phyloP scores from a whole-genome alignment of 2,888 invertebrate genomes.

The Cepaea hortensis region DNA sequence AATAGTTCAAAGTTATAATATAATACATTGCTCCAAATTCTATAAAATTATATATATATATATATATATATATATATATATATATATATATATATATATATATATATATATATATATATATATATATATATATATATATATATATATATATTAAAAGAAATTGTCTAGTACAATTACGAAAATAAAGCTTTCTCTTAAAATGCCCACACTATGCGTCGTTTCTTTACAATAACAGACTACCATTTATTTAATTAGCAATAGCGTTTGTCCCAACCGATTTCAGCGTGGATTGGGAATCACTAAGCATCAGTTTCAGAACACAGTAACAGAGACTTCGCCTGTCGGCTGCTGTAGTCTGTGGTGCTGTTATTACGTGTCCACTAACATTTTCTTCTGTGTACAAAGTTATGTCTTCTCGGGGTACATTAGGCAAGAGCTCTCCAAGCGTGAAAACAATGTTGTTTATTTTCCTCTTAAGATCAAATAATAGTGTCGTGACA shows the following conservation, averaged over 20 bases:
- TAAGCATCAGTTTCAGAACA: background rate
- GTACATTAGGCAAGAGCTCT: background rate
- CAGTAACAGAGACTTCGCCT: background rate
- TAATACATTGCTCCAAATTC: no score
- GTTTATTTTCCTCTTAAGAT: background rate
- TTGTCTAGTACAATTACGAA: background rate
- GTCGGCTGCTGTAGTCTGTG: no score
- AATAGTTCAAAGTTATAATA: no score
- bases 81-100: background rate
- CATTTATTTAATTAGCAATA: background rate
- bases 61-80: constrained; percentile 13
- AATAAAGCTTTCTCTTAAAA: no score
- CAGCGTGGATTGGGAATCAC: background rate
- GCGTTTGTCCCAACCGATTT: background rate
- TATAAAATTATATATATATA: background rate
- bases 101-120: background rate
- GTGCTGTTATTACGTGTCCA: background rate
- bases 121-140: background rate
- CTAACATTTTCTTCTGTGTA: background rate
- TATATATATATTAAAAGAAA: background rate
- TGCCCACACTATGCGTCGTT: no score
- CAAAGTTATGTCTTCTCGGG: background rate
- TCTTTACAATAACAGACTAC: no score
- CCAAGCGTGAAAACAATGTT: background rate
- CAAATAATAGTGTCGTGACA: background rate